These are phyloP conservation scores for Strix aluco DNA, from an alignment of 2,113 vertebrate genomes.

Conservation along the genomic window DNA sequence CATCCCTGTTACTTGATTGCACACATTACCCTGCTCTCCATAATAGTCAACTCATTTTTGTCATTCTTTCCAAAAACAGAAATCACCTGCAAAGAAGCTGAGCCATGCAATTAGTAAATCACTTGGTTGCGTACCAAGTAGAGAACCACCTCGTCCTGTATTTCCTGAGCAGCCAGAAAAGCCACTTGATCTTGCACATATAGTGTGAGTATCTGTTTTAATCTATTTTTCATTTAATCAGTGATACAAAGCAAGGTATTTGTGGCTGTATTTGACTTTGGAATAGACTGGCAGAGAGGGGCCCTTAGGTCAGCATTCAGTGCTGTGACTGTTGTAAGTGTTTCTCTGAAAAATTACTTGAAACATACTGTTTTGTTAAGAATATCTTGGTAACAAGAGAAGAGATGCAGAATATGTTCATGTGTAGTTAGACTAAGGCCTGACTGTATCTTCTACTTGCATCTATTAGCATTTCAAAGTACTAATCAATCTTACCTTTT, in stretches of 20 bases:
- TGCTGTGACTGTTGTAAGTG: fast-evolving
- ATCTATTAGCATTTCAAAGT: neutral
- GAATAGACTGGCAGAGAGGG: neutral
- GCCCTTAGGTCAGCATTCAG: fast-evolving
- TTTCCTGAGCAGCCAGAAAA: constrained; percentile 95
- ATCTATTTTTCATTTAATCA: fast-evolving
- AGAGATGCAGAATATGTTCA: neutral
- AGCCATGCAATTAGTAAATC: constrained; percentile 98
- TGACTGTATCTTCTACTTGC: neutral
- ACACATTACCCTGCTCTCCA: fast-evolving
- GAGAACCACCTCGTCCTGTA: constrained; percentile 90
- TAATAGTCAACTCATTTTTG: neutral
- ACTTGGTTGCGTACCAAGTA: constrained; percentile 93
- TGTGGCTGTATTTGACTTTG: fast-evolving
- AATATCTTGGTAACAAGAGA: fast-evolving
- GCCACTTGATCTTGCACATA: constrained; percentile 90
- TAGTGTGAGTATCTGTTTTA: constrained; percentile 81
- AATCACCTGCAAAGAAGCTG: constrained; percentile 98
- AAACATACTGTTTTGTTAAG: fast-evolving
- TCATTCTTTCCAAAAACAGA: constrained; percentile 74
- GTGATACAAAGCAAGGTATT: fast-evolving
- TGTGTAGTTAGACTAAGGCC: neutral
- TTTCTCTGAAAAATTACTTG: fast-evolving
- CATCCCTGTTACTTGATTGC: neutral
- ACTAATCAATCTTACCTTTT: fast-evolving